Percentiles rank a stretch among this genome's conserved stretches.
These are phyloP conservation scores for Actinia tenebrosa DNA, from an alignment of 64 coral and sea anemone species.

Conservation along the genomic window DNA sequence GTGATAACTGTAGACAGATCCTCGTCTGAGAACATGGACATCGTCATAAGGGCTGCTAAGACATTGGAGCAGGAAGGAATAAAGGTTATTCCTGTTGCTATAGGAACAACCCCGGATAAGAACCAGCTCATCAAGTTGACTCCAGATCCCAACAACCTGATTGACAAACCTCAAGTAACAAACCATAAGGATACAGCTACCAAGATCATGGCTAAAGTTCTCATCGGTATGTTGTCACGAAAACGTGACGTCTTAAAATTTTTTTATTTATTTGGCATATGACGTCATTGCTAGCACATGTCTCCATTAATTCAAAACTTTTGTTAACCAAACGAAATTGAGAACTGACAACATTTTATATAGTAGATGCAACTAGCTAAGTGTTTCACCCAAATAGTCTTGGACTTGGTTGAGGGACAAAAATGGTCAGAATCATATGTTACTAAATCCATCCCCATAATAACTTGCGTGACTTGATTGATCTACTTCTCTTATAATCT, in stretches of 20 bases:
- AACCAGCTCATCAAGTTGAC: slow-evolving; percentile 46
- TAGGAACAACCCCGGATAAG: slow-evolving; percentile 46
- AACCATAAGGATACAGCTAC: slow-evolving; percentile 39
- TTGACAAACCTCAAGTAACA: slow-evolving; percentile 19
- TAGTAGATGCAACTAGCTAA: too few relatives aligned
- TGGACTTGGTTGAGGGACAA: too few relatives aligned
- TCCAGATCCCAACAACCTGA: slow-evolving; percentile 42
- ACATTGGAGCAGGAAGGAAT: slow-evolving; percentile 22
- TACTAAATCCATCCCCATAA: neutral
- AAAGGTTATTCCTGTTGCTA: slow-evolving; percentile 52
- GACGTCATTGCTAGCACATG: neutral
- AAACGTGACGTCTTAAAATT: neutral
- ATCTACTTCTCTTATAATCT: neutral
- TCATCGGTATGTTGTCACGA: slow-evolving; percentile 38
- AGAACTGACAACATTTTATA: too few relatives aligned
- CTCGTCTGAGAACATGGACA: slow-evolving; percentile 29
- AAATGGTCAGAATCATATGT: too few relatives aligned
- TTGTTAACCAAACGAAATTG: too few relatives aligned
- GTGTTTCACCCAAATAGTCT: too few relatives aligned
- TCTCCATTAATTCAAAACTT: too few relatives aligned
- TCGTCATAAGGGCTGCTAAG: slow-evolving; percentile 23
- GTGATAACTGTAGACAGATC: slow-evolving; percentile 42
- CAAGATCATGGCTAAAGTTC: slow-evolving; percentile 55
- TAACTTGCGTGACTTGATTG: neutral
- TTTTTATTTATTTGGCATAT: neutral